Base-by-base conservation (phyloP, 2,113 vertebrate species). In the Delphinus delphis region DNA sequence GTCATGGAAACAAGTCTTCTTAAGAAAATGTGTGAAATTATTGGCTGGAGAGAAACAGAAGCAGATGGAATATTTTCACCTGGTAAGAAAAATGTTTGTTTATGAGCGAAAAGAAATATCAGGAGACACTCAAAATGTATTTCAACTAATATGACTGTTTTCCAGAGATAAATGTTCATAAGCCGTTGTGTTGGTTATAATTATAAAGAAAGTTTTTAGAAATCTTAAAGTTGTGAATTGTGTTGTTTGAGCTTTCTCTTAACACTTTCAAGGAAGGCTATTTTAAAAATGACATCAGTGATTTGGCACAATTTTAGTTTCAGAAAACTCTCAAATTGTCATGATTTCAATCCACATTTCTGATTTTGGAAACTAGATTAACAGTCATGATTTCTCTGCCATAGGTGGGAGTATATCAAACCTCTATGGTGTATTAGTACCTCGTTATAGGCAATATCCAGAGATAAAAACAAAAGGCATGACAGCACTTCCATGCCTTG, bases 11-110 rank as follows among this genome's bases (percentile, higher is more conserved):
- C 97, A 13, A 88, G 98, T 70, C 87, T 99, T 87, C 97, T 99
- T 47, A 99, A 97, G 82, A 99, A 99, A 98, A 99, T 99, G 98
- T 94, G 96, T 41, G 93, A 98, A 97, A 98, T 99, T 13, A 96
- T 99, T 92, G 98, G 97, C 80, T 99, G 98, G 97, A 81, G 50
- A 71, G 95, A 98, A 44, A 95, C 94, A 76, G 98, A 99, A 96
- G 98, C 98, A 90, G 98, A 98, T 76, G 98, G 98, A 9, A 97
- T 99, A 80, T 99, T 99, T 98, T 99, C 96, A 97, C 98, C 98
- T 96, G 98, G 98, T 98, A 95, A 79, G 77, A 79, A 95, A 44
- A 73, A 84, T 44, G 83, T 80, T 53, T 88, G 83, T 80, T 53
- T 88, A 28, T 67, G 53, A 44, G 11, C 33, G 60, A 88, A 67